A percentile compares a stretch with the other conserved stretches of the same genome.
phyloP scores from a whole-genome alignment of 2,797 vertebrate species.

The Monodelphis domestica region DNA sequence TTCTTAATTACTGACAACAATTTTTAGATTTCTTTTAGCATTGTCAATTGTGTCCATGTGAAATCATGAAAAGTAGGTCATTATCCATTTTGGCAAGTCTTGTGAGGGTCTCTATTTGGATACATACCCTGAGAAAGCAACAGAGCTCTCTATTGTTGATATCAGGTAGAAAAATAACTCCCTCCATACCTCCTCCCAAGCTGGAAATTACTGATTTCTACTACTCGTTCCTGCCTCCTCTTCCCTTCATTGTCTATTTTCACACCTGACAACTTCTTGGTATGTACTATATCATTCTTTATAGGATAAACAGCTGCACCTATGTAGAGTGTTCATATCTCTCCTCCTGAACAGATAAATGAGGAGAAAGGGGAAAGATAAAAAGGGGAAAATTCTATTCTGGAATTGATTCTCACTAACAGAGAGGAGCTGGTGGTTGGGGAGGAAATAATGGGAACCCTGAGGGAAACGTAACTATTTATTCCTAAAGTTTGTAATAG shows the following conservation, averaged over 20 bases:
- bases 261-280: not conserved
- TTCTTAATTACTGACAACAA: not conserved
- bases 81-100: not conserved
- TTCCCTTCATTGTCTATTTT: not conserved
- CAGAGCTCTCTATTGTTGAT: not conserved
- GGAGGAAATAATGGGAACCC: not conserved
- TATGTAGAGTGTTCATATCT: not conserved
- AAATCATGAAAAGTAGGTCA: not conserved
- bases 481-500: not conserved
- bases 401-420: not conserved
- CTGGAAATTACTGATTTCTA: not conserved
- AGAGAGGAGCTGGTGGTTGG: not conserved
- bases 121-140: not conserved
- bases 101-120: not conserved
- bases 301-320: not conserved
- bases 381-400: not conserved
- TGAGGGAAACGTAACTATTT: not conserved
- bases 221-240: not conserved
- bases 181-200: not conserved
- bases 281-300: not conserved
- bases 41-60: not conserved
- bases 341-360: not conserved
- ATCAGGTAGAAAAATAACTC: not conserved
- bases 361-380: not conserved
- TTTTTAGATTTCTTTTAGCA: not conserved